Base-by-base conservation (phyloP, 2,888 invertebrate genomes). In the Parascotia fuliginaria region DNA sequence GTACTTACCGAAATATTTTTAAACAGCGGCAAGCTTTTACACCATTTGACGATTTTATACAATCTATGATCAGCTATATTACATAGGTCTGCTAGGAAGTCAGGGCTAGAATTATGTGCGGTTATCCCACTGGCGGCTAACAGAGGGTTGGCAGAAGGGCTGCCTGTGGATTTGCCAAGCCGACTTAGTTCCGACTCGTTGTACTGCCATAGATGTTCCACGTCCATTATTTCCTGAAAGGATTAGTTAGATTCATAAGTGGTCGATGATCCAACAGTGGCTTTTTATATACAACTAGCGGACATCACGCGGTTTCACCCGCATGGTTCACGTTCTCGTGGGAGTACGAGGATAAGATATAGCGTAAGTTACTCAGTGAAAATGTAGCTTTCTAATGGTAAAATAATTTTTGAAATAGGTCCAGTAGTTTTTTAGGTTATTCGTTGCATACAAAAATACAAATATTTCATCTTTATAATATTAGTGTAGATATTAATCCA, bases 41-140 rank as follows among this genome's bases (percentile, higher is more conserved):
- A 98, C 99, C 99, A 99, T 83, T 98, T 98, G 58, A 99, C 99
- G 69, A 99, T 98, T 93, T 98, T 98, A 85, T 98, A 99, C 12
- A 99, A 94, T 38, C 98, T 93, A 85, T 98, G 97, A 86, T 99
- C 99, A 36, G 98, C 98, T 55, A 98, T 98, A 81, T 97, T 97
- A 93, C 97, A 98, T 76, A 98, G 93, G 87, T 97, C 97, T 1
- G 97, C 97, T 42, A 98, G 93, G 83, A 97, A 95, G 89, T 97
- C 97, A 0, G 96, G 96, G 87, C 95, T 95, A 42, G 95, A 94
- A 83, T 95, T 95, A 62, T 94, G 90, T 3, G 92, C 90, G 0
- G 91, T 90, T 60, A 92, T 91, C 1, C 92, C 92, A 55, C 89
- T 90, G 5, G 92, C 92, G 0, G 90, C 89, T 1, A 92, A 71